Conservation (phyloP, 2,888 invertebrate genomes). For the Acanthoscelides obtectus region DNA sequence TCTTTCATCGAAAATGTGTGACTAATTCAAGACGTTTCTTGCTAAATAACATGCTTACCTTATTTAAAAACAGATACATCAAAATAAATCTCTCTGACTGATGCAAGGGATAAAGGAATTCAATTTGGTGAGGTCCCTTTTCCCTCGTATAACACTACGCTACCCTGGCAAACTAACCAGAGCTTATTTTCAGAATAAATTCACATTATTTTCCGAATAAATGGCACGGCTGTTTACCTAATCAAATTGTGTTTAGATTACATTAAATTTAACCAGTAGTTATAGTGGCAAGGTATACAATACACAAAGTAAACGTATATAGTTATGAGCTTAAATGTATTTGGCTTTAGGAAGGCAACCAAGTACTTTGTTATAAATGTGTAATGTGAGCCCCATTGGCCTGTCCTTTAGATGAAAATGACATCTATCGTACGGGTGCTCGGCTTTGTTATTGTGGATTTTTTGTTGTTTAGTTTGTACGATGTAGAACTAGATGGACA, state of each 20-base stretch:
- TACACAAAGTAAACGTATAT: slow-evolving; percentile 27
- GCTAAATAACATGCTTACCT: too few species aligned
- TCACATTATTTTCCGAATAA: slow-evolving; percentile 26
- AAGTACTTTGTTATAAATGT: slow-evolving; percentile 20
- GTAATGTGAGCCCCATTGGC: background rate
- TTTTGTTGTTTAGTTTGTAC: too few species aligned
- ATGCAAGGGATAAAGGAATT: background rate
- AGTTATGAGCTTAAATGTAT: slow-evolving; percentile 31
- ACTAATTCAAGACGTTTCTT: too few species aligned
- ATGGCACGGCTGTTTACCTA: slow-evolving; percentile 32
- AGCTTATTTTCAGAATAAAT: slow-evolving; percentile 4
- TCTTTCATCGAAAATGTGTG: too few species aligned
- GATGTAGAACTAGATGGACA: too few species aligned
- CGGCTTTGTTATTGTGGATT: too few species aligned
- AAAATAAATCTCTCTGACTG: background rate
- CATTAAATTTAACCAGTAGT: slow-evolving; percentile 36
- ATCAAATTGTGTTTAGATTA: slow-evolving; percentile 35
- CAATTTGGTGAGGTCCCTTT: background rate
- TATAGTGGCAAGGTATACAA: slow-evolving; percentile 31
- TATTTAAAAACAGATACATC: too few species aligned
- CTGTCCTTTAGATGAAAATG: background rate
- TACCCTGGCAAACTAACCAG: background rate
- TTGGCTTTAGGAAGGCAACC: slow-evolving; percentile 29
- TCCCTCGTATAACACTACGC: background rate
- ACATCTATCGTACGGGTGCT: too few species aligned